Base-by-base conservation (phyloP, 2,888 invertebrate genomes). In the Erannis defoliaria region DNA sequence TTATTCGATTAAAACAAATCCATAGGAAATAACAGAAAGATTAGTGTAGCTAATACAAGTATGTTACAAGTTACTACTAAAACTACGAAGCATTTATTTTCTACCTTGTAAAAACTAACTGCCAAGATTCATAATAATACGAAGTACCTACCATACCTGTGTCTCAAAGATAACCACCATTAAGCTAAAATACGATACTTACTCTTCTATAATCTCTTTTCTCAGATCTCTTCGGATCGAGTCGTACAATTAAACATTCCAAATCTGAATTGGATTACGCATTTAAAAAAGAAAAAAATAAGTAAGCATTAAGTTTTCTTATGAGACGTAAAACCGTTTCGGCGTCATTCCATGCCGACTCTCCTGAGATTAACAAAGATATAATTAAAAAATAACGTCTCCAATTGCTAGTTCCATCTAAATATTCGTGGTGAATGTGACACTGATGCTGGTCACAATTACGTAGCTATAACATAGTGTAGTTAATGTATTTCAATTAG, bases 251-350 rank as follows among this genome's bases (percentile, higher is more conserved):
- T 79, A 85, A 78, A 80, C 75, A 76, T 70, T 79, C 81, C 77
- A 77, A 82, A 81, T 77, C 77, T 37, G 60, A 85, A 82, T 83
- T 77, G 77, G 78, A 83, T 82, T 82, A 80, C 75, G 76, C 77
- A 81, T 85, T 31, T 2, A 33, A 33, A 45, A 45, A 45, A 45
- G 19, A 12, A 9, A 21, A 21, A 42, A 12, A 14, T 33, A 46
- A 31, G 46, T 31, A 46, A 31, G 76, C 78, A 81, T 86, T 82
- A 82, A 84, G 69, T 67, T 84, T 83, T 81, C 82, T 81, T 84
- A 84, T 76, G 81, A 72, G 72, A 78, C 75, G 82, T 87, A 79
- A 87, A 87, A 80, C 67, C 75, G 78, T 83, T 79, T 82, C 71
- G 75, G 74, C 79, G 74, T 82, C 79, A 78, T 84, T 82, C 84